These are phyloP conservation scores for Silurus lanzhouensis DNA, from an alignment of 2,797 vertebrate genomes.

Conservation along the genomic window DNA sequence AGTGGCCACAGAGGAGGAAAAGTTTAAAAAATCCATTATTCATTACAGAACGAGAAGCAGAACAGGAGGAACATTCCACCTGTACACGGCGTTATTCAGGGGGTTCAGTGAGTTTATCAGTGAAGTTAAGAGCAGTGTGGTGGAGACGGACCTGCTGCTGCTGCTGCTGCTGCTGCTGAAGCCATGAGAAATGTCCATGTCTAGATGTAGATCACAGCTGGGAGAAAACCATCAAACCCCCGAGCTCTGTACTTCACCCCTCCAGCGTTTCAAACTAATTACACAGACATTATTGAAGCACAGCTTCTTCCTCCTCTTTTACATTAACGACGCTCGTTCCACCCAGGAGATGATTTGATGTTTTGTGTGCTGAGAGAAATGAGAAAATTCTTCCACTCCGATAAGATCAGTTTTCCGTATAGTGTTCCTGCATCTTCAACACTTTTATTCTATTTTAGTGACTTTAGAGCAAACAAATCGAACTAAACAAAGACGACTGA, in stretches of 20 bases:
- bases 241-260: background rate
- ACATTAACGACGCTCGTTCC: background rate
- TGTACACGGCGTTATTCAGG: background rate
- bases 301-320: background rate
- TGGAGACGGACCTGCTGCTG: background rate
- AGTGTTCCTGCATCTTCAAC: background rate
- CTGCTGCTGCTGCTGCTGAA: background rate
- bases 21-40: background rate
- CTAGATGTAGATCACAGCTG: background rate
- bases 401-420: background rate
- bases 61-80: background rate
- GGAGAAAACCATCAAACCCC: background rate
- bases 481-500: background rate
- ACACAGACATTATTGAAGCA: background rate
- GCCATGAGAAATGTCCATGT: background rate
- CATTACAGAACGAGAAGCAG: background rate
- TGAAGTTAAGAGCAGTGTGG: background rate
- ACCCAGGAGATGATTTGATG: background rate
- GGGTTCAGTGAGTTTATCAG: background rate
- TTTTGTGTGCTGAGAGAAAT: background rate
- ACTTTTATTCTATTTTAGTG: background rate
- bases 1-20: slow-evolving; percentile 4
- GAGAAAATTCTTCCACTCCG: background rate
- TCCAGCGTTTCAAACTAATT: background rate
- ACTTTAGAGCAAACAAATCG: background rate